Evolutionary conservation across 2,113 vertebrate genomes (phyloP), one percentile per base, ranked within the genome.

Genomic region (Aleadryas rufinucha): DNA sequence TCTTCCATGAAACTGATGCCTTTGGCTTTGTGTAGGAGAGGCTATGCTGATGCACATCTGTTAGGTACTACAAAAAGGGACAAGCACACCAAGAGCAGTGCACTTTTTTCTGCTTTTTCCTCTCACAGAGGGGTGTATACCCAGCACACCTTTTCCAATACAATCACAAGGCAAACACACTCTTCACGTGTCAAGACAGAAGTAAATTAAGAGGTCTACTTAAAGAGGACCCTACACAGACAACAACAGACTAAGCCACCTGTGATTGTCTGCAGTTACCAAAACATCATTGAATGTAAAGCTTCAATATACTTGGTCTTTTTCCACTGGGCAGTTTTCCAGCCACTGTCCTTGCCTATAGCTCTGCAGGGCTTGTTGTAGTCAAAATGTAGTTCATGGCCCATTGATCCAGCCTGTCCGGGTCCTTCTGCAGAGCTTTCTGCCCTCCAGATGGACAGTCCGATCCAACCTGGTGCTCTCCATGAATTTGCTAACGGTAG

Each of bases 381-480:
- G 23, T 23, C 24, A 41, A 30, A 39, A 13, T 18, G 16, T 7
- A 54, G 20, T 9, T 13, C 23, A 45, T 9, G 24, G 27, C 15
- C 18, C 28, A 13, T 13, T 33, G 41, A 24, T n/a, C 47, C n/a
- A 47, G 10, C 47, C n/a, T 47, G 23, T 47, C 28, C 24, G 54
- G 11, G 30, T 63, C 23, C 13, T 39, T 54, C 30, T 70, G n/a
- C 5, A 71, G 35, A 47, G 1, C 1, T 56, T 35, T 21, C 49
- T 27, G 26, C n/a, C 7, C 7, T 54, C 41, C 21, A 35, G 16
- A 56, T 10, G 35, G 11, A 56, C 22, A 30, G 20, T 54, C 11
- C 0, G 1, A 70, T 16, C 6, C 41, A 30, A 39, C 10, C 18
- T 5, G 9, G 28, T 47, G 22, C 5, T 56, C 15, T 56, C 23